A percentile compares a stretch with the other conserved stretches of the same genome.
Evolutionary conservation across 23 tunicate species (phyloP).

Genomic region (Oikopleura albicans): DNA sequence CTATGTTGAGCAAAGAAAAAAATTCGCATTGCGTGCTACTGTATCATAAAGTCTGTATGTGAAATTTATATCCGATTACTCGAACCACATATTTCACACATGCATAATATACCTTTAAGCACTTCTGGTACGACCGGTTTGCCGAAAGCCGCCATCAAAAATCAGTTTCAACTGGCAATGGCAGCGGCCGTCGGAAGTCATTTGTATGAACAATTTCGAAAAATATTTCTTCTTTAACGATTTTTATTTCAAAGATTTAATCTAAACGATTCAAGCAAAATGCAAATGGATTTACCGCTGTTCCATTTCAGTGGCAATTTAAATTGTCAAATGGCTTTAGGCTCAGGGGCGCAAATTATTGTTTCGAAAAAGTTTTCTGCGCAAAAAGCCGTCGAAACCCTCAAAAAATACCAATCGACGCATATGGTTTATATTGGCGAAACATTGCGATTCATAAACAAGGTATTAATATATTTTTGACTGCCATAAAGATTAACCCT

Average conservation of each 20-base stretch:
- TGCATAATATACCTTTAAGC: neutral
- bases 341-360: neutral
- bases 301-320: neutral
- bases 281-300: neutral
- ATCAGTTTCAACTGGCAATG: neutral
- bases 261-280: neutral
- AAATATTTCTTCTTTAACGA: too few species aligned
- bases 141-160: neutral
- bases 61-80: too few species aligned
- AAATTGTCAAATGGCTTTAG: neutral
- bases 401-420: neutral
- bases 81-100: too few species aligned
- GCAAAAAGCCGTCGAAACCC: neutral
- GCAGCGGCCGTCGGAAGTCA: neutral
- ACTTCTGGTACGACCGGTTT: conserved; percentile 15
- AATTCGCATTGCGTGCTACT: too few species aligned
- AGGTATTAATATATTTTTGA: too few species aligned
- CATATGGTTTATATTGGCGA: conserved; percentile 12
- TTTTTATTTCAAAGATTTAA: too few species aligned
- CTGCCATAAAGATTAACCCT: too few species aligned
- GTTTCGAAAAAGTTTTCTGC: neutral
- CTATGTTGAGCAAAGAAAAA: too few species aligned
- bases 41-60: too few species aligned
- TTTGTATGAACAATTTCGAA: neutral
- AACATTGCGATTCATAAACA: neutral